phyloP scores from a whole-genome alignment of 2,888 invertebrate species.

The Diogma glabrata region DNA sequence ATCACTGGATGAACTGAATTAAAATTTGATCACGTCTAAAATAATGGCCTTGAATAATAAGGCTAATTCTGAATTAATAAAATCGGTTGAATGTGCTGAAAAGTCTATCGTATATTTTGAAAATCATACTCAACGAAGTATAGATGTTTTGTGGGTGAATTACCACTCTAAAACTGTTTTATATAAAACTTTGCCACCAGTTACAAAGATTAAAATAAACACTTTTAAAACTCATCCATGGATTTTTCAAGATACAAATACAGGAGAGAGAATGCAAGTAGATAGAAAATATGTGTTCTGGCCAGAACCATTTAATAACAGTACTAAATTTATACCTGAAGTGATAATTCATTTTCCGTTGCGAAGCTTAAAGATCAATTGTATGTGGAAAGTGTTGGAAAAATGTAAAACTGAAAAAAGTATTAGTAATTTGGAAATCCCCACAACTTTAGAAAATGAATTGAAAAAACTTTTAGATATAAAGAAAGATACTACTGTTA shows the following conservation, averaged over 20 bases:
- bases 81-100: conserved; percentile 25
- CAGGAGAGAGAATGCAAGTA: conserved; percentile 53
- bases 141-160: conserved; percentile 58
- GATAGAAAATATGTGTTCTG: conserved; percentile 41
- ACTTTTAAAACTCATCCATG: conserved; percentile 75
- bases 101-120: conserved; percentile 46
- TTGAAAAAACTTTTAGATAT: too few species aligned
- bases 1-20: background rate
- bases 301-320: conserved; percentile 29
- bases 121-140: conserved; percentile 43
- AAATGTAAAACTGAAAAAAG: conserved; percentile 7
- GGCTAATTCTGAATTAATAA: background rate
- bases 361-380: conserved; percentile 26
- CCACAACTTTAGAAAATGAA: conserved; percentile 15
- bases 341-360: conserved; percentile 30
- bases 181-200: conserved; percentile 47
- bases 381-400: conserved; percentile 23
- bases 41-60: too few species aligned
- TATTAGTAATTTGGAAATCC: conserved; percentile 16
- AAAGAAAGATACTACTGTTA: too few species aligned
- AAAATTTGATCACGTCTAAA: too few species aligned
- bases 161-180: conserved; percentile 50
- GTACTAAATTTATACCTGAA: too few species aligned
- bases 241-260: conserved; percentile 62
- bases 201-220: conserved; percentile 41